Evolutionary conservation across 2,797 vertebrate species (phyloP).

Genomic region (Myotis daubentonii): DNA sequence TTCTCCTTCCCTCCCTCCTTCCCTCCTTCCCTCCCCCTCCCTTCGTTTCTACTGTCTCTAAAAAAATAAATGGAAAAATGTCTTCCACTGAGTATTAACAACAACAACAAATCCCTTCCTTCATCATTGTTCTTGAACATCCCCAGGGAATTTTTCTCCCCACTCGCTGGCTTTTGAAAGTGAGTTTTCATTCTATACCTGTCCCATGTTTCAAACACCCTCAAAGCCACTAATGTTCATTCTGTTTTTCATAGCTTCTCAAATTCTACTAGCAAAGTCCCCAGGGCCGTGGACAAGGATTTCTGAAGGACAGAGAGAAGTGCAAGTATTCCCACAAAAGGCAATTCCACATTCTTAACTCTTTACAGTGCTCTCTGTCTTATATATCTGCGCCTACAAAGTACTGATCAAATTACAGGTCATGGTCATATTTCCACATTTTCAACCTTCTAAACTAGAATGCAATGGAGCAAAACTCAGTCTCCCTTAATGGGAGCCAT

Average conservation of each 20-base stretch:
- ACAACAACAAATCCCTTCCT: background rate
- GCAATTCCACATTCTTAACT: background rate
- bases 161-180: background rate
- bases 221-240: background rate
- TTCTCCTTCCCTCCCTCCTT: too few species aligned
- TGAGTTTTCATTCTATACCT: background rate
- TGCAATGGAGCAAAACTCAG: slow-evolving; percentile 10
- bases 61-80: too few species aligned
- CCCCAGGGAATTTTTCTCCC: background rate
- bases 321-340: background rate
- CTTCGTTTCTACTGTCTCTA: too few species aligned
- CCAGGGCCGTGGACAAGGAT: background rate
- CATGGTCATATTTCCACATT: slow-evolving; percentile 46
- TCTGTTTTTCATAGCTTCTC: background rate
- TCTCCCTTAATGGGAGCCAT: background rate
- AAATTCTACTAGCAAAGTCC: background rate
- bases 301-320: slow-evolving; percentile 31
- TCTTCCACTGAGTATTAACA: too few species aligned
- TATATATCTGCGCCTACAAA: slow-evolving; percentile 23
- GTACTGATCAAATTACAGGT: slow-evolving; percentile 55
- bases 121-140: background rate
- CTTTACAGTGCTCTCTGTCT: background rate
- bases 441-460: slow-evolving; percentile 34
- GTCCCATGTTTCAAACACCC: background rate
- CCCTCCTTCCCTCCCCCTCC: too few species aligned